phyloP scores from a whole-genome alignment of 2,888 invertebrate genomes.

The Andrena camellia region DNA sequence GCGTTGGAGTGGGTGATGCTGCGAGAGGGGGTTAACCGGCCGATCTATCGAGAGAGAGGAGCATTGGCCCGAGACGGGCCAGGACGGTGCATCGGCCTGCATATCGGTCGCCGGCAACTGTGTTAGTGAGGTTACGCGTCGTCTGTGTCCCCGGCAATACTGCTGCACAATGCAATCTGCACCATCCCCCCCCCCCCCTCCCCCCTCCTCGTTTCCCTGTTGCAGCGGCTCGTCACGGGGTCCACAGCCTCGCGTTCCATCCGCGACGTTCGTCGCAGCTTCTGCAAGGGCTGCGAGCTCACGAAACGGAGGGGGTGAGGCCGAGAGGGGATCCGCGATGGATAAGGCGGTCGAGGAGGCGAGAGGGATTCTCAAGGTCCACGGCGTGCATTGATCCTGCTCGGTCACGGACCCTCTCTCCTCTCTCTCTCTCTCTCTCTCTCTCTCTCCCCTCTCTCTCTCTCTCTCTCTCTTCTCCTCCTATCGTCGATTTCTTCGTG shows the following conservation, averaged over 20 bases:
- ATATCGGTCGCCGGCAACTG: constrained; percentile 65
- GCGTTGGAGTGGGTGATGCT: background rate
- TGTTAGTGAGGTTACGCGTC: constrained; percentile 68
- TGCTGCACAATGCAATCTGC: constrained; percentile 72
- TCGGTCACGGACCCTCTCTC: constrained; percentile 83
- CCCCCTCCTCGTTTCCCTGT: background rate
- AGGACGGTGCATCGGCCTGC: constrained; percentile 74
- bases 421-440: constrained; percentile 60
- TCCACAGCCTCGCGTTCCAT: constrained; percentile 38
- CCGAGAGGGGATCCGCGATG: constrained; percentile 40
- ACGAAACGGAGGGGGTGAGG: constrained; percentile 33
- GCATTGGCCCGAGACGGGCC: constrained; percentile 71
- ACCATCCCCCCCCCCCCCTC: constrained; percentile 18
- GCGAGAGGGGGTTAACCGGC: constrained; percentile 12
- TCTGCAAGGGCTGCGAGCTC: constrained; percentile 58
- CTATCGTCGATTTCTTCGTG: constrained; percentile 43
- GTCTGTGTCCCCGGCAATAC: constrained; percentile 59
- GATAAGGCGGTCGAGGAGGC: constrained; percentile 45
- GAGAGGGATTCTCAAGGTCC: constrained; percentile 82
- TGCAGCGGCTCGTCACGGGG: constrained; percentile 38
- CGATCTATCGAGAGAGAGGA: constrained; percentile 54
- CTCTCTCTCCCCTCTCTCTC: constrained; percentile 37
- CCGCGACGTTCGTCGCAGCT: constrained; percentile 52
- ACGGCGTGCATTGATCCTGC: constrained; percentile 83
- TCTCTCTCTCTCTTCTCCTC: constrained; percentile 5